Evolutionary conservation across 1,140 invertebrate species (phyloP).

Genomic region (Cepaea nemoralis): DNA sequence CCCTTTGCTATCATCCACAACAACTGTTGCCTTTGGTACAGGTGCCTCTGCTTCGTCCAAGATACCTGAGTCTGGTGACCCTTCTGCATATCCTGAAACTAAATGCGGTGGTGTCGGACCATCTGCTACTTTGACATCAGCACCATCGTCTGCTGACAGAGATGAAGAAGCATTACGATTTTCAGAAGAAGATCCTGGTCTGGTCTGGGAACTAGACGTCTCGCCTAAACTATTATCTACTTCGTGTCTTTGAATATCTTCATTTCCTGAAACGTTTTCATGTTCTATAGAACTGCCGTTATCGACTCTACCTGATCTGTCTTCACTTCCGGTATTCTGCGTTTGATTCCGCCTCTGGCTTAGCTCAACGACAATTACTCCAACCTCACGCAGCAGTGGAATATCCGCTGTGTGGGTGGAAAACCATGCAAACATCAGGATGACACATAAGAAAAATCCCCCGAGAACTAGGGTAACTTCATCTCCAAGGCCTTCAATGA

Average conservation of each 20-base stretch:
- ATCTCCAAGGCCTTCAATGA: constrained; percentile 84
- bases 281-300: neutral
- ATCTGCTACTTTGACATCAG: neutral
- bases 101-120: neutral
- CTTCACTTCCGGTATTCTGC: constrained; percentile 1
- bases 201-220: neutral
- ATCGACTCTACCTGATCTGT: neutral
- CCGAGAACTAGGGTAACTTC: constrained; percentile 83
- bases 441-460: constrained; percentile 72
- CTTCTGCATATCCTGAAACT: neutral
- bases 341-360: constrained; percentile 43
- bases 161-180: neutral
- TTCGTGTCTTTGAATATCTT: constrained; percentile 2
- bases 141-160: neutral
- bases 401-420: constrained; percentile 74
- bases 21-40: constrained; percentile 3
- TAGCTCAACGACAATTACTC: constrained; percentile 58
- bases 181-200: neutral
- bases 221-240: neutral
- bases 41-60: constrained; percentile 6
- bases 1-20: constrained; percentile 21
- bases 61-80: neutral
- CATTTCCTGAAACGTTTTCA: neutral
- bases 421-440: constrained; percentile 81
- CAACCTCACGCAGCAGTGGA: constrained; percentile 48